Conservation (phyloP, 2,888 invertebrate genomes). For the Caenorhabditis plicata region DNA sequence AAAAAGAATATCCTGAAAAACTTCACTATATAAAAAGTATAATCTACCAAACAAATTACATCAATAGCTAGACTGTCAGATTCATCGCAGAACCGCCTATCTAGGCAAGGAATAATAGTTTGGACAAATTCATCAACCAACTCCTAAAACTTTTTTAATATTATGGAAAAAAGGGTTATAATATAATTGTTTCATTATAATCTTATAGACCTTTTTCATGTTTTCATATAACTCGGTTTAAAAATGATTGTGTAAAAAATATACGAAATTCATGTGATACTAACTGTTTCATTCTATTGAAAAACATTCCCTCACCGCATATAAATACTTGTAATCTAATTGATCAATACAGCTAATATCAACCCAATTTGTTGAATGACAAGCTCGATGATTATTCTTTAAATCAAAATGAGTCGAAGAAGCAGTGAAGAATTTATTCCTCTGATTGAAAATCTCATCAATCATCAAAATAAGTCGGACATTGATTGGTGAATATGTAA, state of each 20-base stretch:
- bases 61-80: no score
- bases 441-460: slow-evolving; percentile 29
- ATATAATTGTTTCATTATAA: no score
- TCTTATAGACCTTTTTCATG: no score
- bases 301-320: background rate
- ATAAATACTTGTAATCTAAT: background rate
- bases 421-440: slow-evolving; percentile 18
- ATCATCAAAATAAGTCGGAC: slow-evolving; percentile 16
- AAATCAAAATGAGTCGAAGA: background rate
- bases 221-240: no score
- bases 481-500: slow-evolving; percentile 11
- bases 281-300: no score
- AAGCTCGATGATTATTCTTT: slow-evolving; percentile 1
- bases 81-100: background rate
- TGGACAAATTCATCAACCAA: slow-evolving; percentile 4
- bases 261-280: no score
- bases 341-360: slow-evolving; percentile 1
- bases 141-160: background rate
- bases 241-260: no score
- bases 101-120: slow-evolving; percentile 3
- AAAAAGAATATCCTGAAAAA: slow-evolving; percentile 14
- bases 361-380: background rate
- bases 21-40: no score
- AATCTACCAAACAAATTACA: no score
- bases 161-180: background rate